phyloP scores from a whole-genome alignment of 1,140 invertebrate species.

The Carposina sasakii region DNA sequence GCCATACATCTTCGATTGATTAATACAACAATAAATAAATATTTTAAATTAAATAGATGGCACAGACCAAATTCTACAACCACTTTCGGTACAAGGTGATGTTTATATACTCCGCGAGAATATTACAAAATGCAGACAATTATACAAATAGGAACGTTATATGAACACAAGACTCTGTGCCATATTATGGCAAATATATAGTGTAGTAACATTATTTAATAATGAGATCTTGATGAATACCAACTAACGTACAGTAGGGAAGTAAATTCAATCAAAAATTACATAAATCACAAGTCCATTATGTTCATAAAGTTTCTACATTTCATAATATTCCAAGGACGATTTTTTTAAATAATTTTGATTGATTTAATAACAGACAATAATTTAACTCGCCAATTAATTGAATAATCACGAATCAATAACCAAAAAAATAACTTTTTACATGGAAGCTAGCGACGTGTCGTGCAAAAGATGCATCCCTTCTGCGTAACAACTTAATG shows the following conservation, averaged over 20 bases:
- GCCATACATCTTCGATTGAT: constrained; percentile 34
- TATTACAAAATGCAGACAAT: too few species aligned
- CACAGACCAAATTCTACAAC: constrained; percentile 63
- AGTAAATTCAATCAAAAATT: too few species aligned
- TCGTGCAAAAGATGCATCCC: constrained; percentile 50
- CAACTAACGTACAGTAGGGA: too few species aligned
- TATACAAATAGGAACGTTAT: too few species aligned
- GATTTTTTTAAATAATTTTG: constrained; percentile 42
- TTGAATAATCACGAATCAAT: constrained; percentile 51
- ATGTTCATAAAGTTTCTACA: too few species aligned
- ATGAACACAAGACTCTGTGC: too few species aligned
- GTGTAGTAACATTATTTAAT: too few species aligned
- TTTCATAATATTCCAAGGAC: too few species aligned
- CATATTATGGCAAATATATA: too few species aligned
- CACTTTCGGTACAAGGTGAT: constrained; percentile 62
- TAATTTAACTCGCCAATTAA: constrained; percentile 45
- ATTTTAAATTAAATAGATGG: constrained; percentile 69
- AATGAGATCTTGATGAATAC: too few species aligned
- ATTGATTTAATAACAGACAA: constrained; percentile 47
- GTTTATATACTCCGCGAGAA: too few species aligned
- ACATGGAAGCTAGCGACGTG: constrained; percentile 63
- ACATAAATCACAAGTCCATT: too few species aligned
- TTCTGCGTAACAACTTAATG: constrained; percentile 64
- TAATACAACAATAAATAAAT: constrained; percentile 59
- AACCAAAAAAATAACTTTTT: constrained; percentile 59